Base-by-base conservation (phyloP, 1,140 invertebrate species). In the Drosophila quadrilineata region DNA sequence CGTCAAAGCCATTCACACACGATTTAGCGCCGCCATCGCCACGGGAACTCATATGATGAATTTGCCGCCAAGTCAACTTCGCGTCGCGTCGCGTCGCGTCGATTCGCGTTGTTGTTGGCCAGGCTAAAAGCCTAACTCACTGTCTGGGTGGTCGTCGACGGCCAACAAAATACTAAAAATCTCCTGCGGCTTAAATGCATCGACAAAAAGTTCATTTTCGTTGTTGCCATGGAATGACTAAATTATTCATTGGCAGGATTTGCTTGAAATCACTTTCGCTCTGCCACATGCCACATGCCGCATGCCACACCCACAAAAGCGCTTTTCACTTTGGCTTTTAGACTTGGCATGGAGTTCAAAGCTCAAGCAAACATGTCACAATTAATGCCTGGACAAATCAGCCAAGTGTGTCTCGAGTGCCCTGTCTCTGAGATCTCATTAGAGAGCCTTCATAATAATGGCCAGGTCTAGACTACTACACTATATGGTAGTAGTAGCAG, bases 231-330 rank as follows among this genome's bases (percentile, higher is more conserved):
- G 46, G 50, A 73, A 84, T 73, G 75, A 84, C 80, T 86, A 86
- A 84, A 84, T 84, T 84, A 84, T 84, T 84, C 80, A 84, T 86
- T 84, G 80, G n/a, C 74, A 71, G 77, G 79, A 84, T 85, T 84
- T 82, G 58, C 53, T 29, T 24, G n/a, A 73, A 84, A 82, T 84
- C 77, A 82, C 77, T 84, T 82, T 85, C 77, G 77, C 77, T 80
- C 62, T 75, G 46, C 26, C 64, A 54, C 64, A 54, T 56, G 56
- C 56, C 19, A 36, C 8, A 10, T 6, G 3, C 46, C 6, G 46
- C 46, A 31, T 48, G 28, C 28, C 17, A 3, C 28, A 45, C 28
- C n/a, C n/a, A n/a, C n/a, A n/a, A n/a, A n/a, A n/a, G 24, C 14
- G 41, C 22, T 17, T 24, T 45, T 45, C 41, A 19, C 36, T 38